Conservation (phyloP, 2,888 invertebrate species). For the Rotaria macrura region DNA sequence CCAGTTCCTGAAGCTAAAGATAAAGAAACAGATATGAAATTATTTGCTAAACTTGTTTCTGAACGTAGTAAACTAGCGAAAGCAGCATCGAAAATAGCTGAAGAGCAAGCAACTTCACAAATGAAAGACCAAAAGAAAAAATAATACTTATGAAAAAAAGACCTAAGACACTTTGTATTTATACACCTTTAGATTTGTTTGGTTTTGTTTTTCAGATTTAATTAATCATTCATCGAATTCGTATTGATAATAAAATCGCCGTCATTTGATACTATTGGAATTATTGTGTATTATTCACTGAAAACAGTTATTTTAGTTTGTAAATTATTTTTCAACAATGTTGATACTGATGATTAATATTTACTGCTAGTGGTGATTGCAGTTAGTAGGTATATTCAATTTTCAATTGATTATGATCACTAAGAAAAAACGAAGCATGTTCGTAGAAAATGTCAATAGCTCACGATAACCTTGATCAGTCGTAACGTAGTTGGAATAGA, state of each 20-base stretch:
- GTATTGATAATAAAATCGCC: too few species aligned
- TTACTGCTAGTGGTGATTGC: background rate
- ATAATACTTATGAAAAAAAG: background rate
- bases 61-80: background rate
- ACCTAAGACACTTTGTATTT: background rate
- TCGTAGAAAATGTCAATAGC: too few species aligned
- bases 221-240: background rate
- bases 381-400: background rate
- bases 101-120: background rate
- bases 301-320: background rate
- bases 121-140: background rate
- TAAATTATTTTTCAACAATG: background rate
- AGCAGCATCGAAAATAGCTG: background rate
- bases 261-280: background rate
- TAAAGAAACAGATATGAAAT: background rate
- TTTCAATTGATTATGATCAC: too few species aligned
- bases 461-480: too few species aligned
- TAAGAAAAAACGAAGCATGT: too few species aligned
- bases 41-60: constrained; percentile 3
- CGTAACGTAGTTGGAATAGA: too few species aligned
- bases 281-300: background rate
- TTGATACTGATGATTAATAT: background rate
- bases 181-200: background rate
- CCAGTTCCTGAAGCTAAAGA: background rate
- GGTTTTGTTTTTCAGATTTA: background rate